phyloP scores from a whole-genome alignment of 2,888 invertebrate genomes.

The Drosophila hamatofila region DNA sequence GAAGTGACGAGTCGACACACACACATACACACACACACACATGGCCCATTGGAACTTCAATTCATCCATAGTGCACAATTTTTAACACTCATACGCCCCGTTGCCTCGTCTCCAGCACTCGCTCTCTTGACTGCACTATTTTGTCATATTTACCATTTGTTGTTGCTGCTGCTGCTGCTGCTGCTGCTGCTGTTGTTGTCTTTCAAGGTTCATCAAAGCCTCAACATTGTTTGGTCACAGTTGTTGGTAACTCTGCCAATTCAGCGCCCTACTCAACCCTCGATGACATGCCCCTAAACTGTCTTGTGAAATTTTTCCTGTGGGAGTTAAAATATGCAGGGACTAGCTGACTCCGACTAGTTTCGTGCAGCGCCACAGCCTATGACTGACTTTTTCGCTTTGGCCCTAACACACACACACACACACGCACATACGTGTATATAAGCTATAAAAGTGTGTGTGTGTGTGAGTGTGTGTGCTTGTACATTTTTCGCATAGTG shows the following conservation, averaged over 20 bases:
- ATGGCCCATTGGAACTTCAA: constrained; percentile 63
- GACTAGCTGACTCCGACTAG: constrained; percentile 50
- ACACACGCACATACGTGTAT: background rate
- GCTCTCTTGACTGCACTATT: constrained; percentile 44
- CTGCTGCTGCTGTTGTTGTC: constrained; percentile 50
- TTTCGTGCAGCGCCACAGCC: constrained; percentile 7
- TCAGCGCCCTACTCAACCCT: constrained; percentile 19
- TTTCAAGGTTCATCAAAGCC: constrained; percentile 79
- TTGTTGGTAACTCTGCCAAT: constrained; percentile 65
- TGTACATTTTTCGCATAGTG: constrained; percentile 45
- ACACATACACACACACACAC: constrained; percentile 1
- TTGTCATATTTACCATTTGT: constrained; percentile 64
- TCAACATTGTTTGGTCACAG: constrained; percentile 79
- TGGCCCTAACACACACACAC: constrained; percentile 8
- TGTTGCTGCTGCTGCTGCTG: constrained; percentile 7
- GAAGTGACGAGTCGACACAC: constrained; percentile 65
- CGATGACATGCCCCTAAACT: constrained; percentile 64
- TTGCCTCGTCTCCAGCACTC: constrained; percentile 41
- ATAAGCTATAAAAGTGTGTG: background rate
- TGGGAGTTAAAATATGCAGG: constrained; percentile 78
- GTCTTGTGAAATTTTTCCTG: constrained; percentile 77
- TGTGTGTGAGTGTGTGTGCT: background rate
- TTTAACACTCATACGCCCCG: constrained; percentile 78
- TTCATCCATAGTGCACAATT: constrained; percentile 76
- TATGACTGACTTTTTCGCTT: constrained; percentile 65